Evolutionary conservation across 2,888 invertebrate genomes (phyloP).

Genomic region (Dasysyrphus tricinctus): DNA sequence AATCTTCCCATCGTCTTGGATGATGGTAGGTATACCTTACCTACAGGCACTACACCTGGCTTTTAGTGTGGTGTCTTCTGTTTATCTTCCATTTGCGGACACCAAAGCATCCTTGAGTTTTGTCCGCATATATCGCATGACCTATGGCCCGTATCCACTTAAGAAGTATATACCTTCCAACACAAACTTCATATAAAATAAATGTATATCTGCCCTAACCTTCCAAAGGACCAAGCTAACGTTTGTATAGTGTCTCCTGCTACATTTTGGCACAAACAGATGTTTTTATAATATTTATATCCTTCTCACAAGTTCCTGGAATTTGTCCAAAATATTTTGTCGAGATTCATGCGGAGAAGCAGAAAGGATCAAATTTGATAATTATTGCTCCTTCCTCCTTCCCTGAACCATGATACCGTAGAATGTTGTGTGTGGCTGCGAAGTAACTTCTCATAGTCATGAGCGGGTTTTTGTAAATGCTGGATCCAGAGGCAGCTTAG

Average conservation of each 20-base stretch:
- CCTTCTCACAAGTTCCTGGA: slow-evolving; percentile 72
- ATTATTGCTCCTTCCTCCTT: slow-evolving; percentile 44
- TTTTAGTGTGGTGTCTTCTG: slow-evolving; percentile 24
- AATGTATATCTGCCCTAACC: too few species aligned
- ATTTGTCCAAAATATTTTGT: slow-evolving; percentile 72
- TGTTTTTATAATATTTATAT: slow-evolving; percentile 72
- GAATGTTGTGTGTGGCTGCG: neutral
- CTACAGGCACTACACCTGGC: slow-evolving; percentile 45
- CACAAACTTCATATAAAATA: neutral
- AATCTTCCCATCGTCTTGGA: slow-evolving; percentile 42
- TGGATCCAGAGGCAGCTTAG: neutral
- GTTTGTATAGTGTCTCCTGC: neutral
- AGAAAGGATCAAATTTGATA: slow-evolving; percentile 73
- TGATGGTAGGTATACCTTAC: neutral
- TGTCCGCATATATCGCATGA: slow-evolving; percentile 48
- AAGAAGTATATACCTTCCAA: slow-evolving; percentile 30
- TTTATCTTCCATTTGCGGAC: slow-evolving; percentile 61
- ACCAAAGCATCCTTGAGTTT: slow-evolving; percentile 60
- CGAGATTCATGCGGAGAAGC: slow-evolving; percentile 43
- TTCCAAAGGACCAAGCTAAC: neutral
- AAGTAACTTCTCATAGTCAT: slow-evolving; percentile 23
- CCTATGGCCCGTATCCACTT: slow-evolving; percentile 70
- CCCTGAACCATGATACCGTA: neutral
- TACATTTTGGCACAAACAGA: slow-evolving; percentile 56
- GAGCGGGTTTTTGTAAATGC: slow-evolving; percentile 5